Evolutionary conservation across 2,888 invertebrate species (phyloP).

Genomic region (Nesidiocoris tenuis): DNA sequence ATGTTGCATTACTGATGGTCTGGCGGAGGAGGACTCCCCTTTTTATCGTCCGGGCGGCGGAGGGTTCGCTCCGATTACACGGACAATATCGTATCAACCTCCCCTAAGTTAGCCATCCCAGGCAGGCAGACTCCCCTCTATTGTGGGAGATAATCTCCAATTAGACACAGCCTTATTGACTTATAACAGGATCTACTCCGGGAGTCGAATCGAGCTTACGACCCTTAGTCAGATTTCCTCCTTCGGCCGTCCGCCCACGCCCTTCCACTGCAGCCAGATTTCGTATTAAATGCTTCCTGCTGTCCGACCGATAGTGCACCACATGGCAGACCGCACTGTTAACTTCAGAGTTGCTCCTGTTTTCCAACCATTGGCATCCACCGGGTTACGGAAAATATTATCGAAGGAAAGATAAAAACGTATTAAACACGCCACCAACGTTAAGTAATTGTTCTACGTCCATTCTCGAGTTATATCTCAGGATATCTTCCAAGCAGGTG

Average conservation of each 20-base stretch:
- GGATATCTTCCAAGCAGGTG: no score
- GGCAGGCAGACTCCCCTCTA: slow-evolving; percentile 3
- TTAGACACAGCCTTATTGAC: slow-evolving; percentile 44
- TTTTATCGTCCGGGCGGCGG: slow-evolving; percentile 30
- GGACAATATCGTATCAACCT: slow-evolving; percentile 40
- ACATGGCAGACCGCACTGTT: slow-evolving; percentile 38
- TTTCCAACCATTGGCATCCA: no score
- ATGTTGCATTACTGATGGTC: slow-evolving; percentile 31
- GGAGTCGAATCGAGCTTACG: slow-evolving; percentile 17
- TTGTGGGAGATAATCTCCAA: slow-evolving; percentile 39
- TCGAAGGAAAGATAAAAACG: no score
- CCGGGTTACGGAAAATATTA: no score
- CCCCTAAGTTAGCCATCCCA: slow-evolving; percentile 34
- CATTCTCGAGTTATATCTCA: no score
- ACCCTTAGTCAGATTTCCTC: slow-evolving; percentile 13
- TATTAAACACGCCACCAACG: no score
- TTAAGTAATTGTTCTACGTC: no score
- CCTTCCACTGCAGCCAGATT: no score
- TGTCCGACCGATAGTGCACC: slow-evolving; percentile 7
- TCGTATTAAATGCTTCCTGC: background rate
- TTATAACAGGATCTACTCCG: slow-evolving; percentile 42
- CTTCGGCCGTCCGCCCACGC: no score
- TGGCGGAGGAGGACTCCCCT: slow-evolving; percentile 3
- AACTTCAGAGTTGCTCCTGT: no score
- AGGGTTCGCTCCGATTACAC: slow-evolving; percentile 34